Evolutionary conservation across 1,140 invertebrate genomes (phyloP).

Genomic region (Anastatus disparis): DNA sequence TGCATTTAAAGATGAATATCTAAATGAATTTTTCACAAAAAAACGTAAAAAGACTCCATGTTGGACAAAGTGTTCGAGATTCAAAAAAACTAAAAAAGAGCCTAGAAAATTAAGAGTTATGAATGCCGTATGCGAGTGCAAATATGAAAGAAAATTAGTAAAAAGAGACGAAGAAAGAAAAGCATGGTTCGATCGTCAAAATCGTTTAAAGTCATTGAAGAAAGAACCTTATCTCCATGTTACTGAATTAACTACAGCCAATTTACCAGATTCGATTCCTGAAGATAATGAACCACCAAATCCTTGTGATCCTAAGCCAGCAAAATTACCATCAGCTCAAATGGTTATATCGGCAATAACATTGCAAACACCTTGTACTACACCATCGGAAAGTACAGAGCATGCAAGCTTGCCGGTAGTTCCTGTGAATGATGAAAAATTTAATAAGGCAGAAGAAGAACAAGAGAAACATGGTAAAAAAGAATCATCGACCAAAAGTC

Average conservation of each 20-base stretch:
- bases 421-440: no score
- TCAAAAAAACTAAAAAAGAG: slow-evolving; percentile 13
- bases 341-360: slow-evolving; percentile 46
- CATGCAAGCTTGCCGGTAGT: no score
- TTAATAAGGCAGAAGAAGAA: no score
- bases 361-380: slow-evolving; percentile 50
- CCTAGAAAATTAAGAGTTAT: slow-evolving; percentile 43
- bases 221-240: slow-evolving; percentile 45
- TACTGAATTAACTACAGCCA: slow-evolving; percentile 42
- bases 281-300: no score
- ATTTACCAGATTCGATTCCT: background rate
- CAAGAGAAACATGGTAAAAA: no score
- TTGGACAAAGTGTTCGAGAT: slow-evolving; percentile 44
- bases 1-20: slow-evolving; percentile 45
- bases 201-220: slow-evolving; percentile 41
- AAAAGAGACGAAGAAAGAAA: slow-evolving; percentile 47
- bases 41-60: slow-evolving; percentile 43
- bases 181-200: slow-evolving; percentile 44
- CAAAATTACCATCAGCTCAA: slow-evolving; percentile 15
- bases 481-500: background rate
- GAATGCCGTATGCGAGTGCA: slow-evolving; percentile 58
- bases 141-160: slow-evolving; percentile 54
- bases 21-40: slow-evolving; percentile 46
- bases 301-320: no score
- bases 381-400: no score